These are phyloP conservation scores for Nomada fucata DNA, from an alignment of 2,888 invertebrate genomes.

Conservation along the genomic window DNA sequence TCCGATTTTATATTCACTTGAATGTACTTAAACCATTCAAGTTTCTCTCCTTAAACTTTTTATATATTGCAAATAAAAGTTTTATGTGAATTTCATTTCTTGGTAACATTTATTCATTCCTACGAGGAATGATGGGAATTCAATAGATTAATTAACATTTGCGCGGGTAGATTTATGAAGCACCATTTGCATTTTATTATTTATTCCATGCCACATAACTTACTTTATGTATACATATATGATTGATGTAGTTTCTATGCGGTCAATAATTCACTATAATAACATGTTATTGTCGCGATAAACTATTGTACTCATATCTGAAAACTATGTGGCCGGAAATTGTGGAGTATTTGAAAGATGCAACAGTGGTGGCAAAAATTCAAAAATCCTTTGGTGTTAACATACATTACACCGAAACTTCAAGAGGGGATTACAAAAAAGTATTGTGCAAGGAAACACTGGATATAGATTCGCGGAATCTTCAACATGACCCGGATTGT, in stretches of 20 bases:
- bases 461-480: background rate
- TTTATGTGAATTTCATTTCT: background rate
- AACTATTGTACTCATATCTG: constrained; percentile 14
- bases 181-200: background rate
- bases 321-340: constrained; percentile 73
- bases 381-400: constrained; percentile 92
- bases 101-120: background rate
- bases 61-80: constrained; percentile 8
- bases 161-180: background rate
- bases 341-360: constrained; percentile 90
- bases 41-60: background rate
- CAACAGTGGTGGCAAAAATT: constrained; percentile 90
- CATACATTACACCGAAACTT: constrained; percentile 77
- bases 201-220: background rate
- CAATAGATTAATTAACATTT: constrained; percentile 8
- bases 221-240: background rate
- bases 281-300: constrained; percentile 41
- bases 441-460: background rate
- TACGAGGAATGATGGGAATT: background rate
- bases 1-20: background rate
- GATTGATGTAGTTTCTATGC: constrained; percentile 1
- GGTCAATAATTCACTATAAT: background rate
- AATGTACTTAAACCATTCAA: background rate
- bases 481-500: constrained; percentile 16
- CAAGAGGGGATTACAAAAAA: constrained; percentile 1